Evolutionary conservation across 1,140 invertebrate genomes (phyloP), one percentile per base, ranked within the genome.

Genomic region (Prorops nasuta): DNA sequence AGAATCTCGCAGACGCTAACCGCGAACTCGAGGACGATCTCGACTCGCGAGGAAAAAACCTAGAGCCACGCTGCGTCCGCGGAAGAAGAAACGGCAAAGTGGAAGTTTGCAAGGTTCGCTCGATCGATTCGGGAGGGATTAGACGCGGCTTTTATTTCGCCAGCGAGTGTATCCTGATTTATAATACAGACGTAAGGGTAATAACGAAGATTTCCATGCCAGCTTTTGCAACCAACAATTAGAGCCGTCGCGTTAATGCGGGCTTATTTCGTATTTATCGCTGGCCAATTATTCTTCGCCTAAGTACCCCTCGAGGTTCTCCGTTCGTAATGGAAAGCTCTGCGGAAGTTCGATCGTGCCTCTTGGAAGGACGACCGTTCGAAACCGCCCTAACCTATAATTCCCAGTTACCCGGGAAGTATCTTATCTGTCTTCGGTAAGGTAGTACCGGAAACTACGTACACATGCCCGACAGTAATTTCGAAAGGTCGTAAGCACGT

Each of bases 341-440:
- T 42, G 31, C 53, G 53, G 49, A 55, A 55, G 53, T 55, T 55
- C 37, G 49, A 55, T 55, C 49, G 53, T 55, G 49, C 49, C 35
- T 37, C 35, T n/a, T 51, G 38, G 22, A 52, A 47, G 40, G 38
- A 43, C 49, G 53, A 51, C 36, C 50, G 45, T 56, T 56, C 44
- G 45, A 53, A 49, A 53, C 45, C 42, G 41, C 45, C 31, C 51
- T 42, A 41, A 31, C 48, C 37, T 51, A 54, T 54, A 60, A 57
- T 57, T 62, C 36, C 39, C 54, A 47, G 40, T 62, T 57, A 54
- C 50, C 50, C 40, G 42, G 49, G 32, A 58, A 62, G 51, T 52
- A 45, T 58, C 56, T 56, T 58, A 58, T 61, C 52, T 56, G 48
- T 60, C 56, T 58, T 49, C 36, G 49, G 53, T 58, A 52, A 59